Base-by-base conservation (phyloP, 2,113 vertebrate species). In the Abramis brama region DNA sequence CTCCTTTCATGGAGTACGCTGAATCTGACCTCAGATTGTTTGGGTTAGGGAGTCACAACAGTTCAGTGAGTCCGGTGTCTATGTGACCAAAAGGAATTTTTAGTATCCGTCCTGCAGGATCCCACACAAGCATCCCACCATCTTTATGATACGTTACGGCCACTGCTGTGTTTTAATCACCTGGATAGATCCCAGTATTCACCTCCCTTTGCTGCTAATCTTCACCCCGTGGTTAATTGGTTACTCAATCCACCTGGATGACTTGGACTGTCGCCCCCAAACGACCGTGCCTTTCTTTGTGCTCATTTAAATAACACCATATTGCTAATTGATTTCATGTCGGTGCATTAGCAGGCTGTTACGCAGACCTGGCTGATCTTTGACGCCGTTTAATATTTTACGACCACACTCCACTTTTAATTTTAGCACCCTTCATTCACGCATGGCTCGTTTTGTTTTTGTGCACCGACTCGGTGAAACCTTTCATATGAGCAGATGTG, bases 311-410 rank as follows among this genome's bases (percentile, higher is more conserved):
- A 91, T 87, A 89, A 88, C 86, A 86, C 89, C 91, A 93, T 93
- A 91, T 84, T 33, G 15, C 93, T 93, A 94, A 94, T 94, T 93
- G 92, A 91, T 91, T 92, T 92, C 91, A 89, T 91, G 93, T 90
- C 90, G 27, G 57, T 39, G 88, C 92, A 90, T 92, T 78, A 92
- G 89, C 93, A 92, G 92, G 93, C 94, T 94, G 94, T 91, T 92
- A 8, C 39, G 91, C 91, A 86, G 76, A 89, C 90, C 86, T 88
- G 88, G 91, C 91, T 89, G 89, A 87, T 90, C 86, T 79, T 85
- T 84, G 85, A 75, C 71, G 74, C 25, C 12, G 62, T 90, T 94
- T 66, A 94, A 94, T 94, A 93, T 94, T 95, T 94, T 59, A 94
- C 21, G 55, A 87, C 21, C 74, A 12, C 11, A 17, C 81, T 82